Conservation (phyloP, 30 jellyfish, hydroid and myxozoan species). For the Clytia hemisphaerica region DNA sequence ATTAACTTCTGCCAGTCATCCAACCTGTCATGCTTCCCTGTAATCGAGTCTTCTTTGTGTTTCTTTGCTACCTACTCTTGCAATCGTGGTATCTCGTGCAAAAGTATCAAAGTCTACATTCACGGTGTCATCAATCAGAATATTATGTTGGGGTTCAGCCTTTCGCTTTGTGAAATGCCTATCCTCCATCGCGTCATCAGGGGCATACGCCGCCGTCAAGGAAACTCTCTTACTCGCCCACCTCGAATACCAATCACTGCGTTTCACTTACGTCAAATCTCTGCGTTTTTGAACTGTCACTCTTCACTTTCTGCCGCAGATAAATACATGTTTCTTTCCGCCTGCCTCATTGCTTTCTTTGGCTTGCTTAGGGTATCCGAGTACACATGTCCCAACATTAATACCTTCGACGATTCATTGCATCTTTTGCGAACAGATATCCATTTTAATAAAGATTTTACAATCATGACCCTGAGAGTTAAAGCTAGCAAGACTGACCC, state of each 20-base stretch:
- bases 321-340: not conserved
- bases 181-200: not conserved
- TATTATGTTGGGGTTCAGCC: not conserved
- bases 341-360: not conserved
- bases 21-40: not conserved
- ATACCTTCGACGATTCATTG: not conserved
- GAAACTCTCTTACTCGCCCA: conserved; percentile 5
- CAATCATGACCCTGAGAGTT: not conserved
- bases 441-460: not conserved
- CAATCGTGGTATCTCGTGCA: not conserved
- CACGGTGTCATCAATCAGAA: not conserved
- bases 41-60: not conserved
- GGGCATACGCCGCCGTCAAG: conserved; percentile 7
- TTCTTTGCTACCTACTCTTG: not conserved
- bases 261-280: too few species aligned
- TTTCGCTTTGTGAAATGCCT: not conserved
- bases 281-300: too few species aligned
- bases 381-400: not conserved
- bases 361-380: conserved; percentile 11
- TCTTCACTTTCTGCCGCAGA: not conserved
- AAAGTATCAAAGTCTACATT: not conserved
- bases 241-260: not conserved
- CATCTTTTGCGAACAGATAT: not conserved
- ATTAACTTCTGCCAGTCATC: not conserved
- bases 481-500: conserved; percentile 16